phyloP scores from a whole-genome alignment of 2,888 invertebrate genomes.

The Pteria penguin region DNA sequence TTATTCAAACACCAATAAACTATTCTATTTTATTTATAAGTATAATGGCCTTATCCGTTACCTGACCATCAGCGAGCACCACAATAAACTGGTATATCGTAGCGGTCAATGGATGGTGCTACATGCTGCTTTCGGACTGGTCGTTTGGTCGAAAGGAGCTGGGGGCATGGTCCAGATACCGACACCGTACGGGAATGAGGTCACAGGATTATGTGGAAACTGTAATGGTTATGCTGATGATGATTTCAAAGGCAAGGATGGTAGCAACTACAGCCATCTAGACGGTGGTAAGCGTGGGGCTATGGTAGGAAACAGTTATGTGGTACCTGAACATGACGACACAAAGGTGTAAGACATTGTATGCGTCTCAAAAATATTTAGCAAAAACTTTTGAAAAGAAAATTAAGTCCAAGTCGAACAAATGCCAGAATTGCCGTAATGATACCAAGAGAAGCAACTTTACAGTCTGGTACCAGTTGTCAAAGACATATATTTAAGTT shows the following conservation, averaged over 20 bases:
- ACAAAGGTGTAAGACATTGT: background rate
- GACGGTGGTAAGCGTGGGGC: background rate
- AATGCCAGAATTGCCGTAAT: too few species aligned
- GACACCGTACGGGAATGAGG: background rate
- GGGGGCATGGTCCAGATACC: background rate
- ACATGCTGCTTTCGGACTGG: background rate
- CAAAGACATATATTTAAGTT: too few species aligned
- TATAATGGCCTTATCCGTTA: background rate
- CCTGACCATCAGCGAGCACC: background rate
- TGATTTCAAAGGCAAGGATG: conserved; percentile 1
- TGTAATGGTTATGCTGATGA: conserved; percentile 17
- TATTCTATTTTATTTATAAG: too few species aligned
- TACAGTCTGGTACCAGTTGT: too few species aligned
- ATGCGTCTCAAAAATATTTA: too few species aligned
- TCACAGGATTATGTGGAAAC: conserved; percentile 17
- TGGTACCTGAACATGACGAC: background rate
- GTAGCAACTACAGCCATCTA: background rate
- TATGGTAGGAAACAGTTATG: background rate
- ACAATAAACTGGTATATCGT: background rate
- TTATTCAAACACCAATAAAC: too few species aligned
- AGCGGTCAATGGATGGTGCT: background rate
- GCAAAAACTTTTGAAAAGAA: too few species aligned
- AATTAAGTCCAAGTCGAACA: too few species aligned
- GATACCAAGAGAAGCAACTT: too few species aligned
- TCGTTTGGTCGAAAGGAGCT: background rate